Evolutionary conservation across 2,113 vertebrate genomes (phyloP).

Genomic region (Orcinus orca): DNA sequence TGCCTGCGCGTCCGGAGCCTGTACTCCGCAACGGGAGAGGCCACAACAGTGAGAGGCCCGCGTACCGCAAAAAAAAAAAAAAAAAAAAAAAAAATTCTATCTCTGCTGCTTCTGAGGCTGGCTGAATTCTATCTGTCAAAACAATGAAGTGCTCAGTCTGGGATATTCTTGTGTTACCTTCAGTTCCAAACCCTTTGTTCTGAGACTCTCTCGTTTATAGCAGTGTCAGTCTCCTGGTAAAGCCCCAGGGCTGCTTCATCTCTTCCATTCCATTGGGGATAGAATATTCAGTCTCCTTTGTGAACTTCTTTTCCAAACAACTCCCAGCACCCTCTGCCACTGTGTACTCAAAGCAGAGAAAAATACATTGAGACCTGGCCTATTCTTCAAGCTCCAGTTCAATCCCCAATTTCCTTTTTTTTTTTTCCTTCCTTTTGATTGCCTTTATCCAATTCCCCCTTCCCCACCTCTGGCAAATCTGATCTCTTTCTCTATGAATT

Average conservation of each 20-base stretch:
- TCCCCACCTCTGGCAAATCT: background rate
- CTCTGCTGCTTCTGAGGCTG: background rate
- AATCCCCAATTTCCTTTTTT: background rate
- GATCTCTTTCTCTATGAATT: background rate
- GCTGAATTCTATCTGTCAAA: constrained; percentile 10
- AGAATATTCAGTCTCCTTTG: background rate
- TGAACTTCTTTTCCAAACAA: background rate
- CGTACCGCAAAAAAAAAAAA: too few relatives aligned
- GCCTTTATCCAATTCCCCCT: background rate
- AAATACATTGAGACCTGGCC: background rate
- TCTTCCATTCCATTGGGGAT: background rate
- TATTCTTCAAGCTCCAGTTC: background rate
- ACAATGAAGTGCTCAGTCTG: background rate
- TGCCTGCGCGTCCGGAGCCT: too few relatives aligned
- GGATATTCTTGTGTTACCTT: background rate
- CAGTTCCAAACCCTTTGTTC: background rate
- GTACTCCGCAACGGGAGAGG: too few relatives aligned
- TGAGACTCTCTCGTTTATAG: background rate
- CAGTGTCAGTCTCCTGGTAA: background rate
- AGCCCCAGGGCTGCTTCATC: background rate
- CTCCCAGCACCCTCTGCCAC: background rate
- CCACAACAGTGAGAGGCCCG: too few relatives aligned
- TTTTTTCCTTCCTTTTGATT: background rate
- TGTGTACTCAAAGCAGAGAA: background rate
- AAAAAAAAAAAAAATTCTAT: background rate